A percentile compares a stretch with the other conserved stretches of the same genome.
phyloP scores from a whole-genome alignment of 2,113 vertebrate species.

The Lamprologus sp. region DNA sequence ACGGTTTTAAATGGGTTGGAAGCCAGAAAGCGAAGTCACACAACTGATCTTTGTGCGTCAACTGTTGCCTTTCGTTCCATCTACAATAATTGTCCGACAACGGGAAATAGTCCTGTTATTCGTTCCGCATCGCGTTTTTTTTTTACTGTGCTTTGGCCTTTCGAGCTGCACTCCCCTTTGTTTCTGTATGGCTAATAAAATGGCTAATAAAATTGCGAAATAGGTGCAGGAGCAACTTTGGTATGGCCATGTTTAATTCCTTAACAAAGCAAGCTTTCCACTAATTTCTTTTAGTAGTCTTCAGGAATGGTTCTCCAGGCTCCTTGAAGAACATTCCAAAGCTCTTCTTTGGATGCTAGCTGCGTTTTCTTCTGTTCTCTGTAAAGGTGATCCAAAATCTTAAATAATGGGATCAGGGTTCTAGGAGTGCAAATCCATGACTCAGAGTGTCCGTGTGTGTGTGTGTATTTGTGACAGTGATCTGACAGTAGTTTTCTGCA shows the following conservation, averaged over 20 bases:
- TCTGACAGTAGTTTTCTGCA: not conserved
- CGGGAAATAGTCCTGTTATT: accelerated
- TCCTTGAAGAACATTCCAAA: not conserved
- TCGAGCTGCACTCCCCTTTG: not conserved
- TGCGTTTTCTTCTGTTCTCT: not conserved
- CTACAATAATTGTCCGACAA: slow-evolving; percentile 30
- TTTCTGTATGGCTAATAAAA: not conserved
- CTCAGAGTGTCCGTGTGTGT: not conserved
- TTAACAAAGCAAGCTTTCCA: not conserved
- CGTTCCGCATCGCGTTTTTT: not conserved
- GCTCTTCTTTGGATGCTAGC: not conserved
- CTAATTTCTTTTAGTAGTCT: not conserved
- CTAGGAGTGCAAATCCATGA: not conserved
- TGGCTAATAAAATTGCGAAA: not conserved
- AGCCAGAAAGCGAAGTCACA: not conserved
- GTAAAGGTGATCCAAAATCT: not conserved
- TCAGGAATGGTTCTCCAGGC: not conserved
- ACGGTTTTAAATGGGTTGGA: not conserved
- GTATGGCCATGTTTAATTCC: not conserved
- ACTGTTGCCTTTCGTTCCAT: slow-evolving; percentile 11
- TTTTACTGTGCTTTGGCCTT: not conserved
- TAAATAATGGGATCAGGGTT: not conserved
- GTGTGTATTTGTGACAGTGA: not conserved
- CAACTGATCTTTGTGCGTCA: slow-evolving; percentile 40
- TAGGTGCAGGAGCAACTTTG: not conserved